phyloP scores from a whole-genome alignment of 2,888 invertebrate species.

The Drosophila quinaria region DNA sequence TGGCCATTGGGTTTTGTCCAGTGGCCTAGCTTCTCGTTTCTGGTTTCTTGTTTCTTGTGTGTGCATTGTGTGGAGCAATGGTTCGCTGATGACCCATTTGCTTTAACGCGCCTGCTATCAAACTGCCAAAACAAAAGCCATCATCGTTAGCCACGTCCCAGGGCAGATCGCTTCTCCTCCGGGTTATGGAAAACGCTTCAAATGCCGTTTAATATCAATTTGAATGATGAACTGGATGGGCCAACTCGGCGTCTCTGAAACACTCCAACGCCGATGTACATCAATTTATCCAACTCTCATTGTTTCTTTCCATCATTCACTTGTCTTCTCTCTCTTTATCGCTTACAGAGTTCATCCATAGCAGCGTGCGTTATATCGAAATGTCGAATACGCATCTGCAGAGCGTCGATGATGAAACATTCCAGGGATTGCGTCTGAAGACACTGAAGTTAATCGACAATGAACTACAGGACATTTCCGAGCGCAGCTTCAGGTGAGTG shows the following conservation, averaged over 20 bases:
- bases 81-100: slow-evolving; percentile 82
- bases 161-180: slow-evolving; percentile 31
- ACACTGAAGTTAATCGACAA: slow-evolving; percentile 94
- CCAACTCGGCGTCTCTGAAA: slow-evolving; percentile 34
- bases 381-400: slow-evolving; percentile 93
- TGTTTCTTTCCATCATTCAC: neutral
- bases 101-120: slow-evolving; percentile 78
- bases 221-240: slow-evolving; percentile 74
- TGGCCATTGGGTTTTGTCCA: no score
- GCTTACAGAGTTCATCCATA: slow-evolving; percentile 91
- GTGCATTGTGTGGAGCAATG: no score
- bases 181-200: slow-evolving; percentile 76
- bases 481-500: slow-evolving; percentile 92
- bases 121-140: slow-evolving; percentile 81
- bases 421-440: slow-evolving; percentile 91
- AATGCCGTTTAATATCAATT: slow-evolving; percentile 82
- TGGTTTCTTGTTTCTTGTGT: no score
- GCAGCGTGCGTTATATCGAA: slow-evolving; percentile 93
- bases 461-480: slow-evolving; percentile 92
- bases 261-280: slow-evolving; percentile 19
- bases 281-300: slow-evolving; percentile 29
- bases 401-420: slow-evolving; percentile 92
- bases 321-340: slow-evolving; percentile 11
- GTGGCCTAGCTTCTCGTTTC: no score
- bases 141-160: slow-evolving; percentile 69